Conservation (phyloP, 2,113 vertebrate species). For the Vulpes vulpes region DNA sequence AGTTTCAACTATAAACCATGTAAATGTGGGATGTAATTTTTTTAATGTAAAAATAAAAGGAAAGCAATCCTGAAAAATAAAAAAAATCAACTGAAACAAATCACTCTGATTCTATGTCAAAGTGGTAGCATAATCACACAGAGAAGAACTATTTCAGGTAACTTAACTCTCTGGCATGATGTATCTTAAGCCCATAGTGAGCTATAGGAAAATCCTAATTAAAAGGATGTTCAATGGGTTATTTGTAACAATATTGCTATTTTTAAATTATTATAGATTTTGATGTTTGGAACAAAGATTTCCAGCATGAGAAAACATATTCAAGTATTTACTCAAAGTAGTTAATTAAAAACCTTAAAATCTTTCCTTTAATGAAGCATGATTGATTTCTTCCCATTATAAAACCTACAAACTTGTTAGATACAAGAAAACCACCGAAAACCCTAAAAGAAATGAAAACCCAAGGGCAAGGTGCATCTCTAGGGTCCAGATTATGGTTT, state of each 20-base stretch:
- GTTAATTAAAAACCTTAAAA: not conserved
- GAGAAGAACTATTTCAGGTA: not conserved
- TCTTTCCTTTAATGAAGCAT: not conserved
- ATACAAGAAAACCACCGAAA: not conserved
- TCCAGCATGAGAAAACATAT: not conserved
- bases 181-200: not conserved
- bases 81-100: not conserved
- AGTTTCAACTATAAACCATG: not conserved
- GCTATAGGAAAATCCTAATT: not conserved
- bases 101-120: not conserved
- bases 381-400: not conserved
- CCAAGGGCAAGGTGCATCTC: not conserved
- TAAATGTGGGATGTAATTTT: not conserved
- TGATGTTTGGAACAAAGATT: not conserved
- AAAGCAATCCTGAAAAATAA: not conserved
- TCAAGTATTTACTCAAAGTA: not conserved
- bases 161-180: not conserved
- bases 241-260: not conserved
- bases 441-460: not conserved
- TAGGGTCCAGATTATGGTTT: not conserved
- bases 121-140: not conserved
- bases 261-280: slow-evolving; percentile 7
- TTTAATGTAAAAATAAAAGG: not conserved
- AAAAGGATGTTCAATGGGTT: not conserved
- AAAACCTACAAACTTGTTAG: not conserved